Conservation (phyloP, 2,888 invertebrate species). For the Stenotaenia linearis region DNA sequence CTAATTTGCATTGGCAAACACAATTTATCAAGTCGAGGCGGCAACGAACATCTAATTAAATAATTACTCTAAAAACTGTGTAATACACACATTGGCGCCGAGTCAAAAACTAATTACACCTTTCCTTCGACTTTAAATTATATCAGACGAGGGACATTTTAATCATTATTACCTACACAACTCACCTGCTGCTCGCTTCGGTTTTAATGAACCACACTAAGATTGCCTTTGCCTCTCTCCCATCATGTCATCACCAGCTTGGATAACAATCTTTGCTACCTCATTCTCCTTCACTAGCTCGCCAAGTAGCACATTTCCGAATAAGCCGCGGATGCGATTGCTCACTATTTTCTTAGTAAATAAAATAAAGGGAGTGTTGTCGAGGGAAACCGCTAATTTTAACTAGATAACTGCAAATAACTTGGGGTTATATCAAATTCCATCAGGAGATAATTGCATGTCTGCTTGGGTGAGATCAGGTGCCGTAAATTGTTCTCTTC, state of each 20-base stretch:
- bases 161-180: conserved; percentile 26
- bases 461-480: background rate
- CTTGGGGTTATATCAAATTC: conserved; percentile 1
- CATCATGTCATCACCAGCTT: conserved; percentile 17
- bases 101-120: conserved; percentile 24
- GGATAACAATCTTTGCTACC: conserved; percentile 12
- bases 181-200: conserved; percentile 17
- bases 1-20: conserved; percentile 12
- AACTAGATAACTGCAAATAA: background rate
- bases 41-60: background rate
- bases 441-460: background rate
- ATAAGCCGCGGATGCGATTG: background rate
- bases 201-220: conserved; percentile 12
- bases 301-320: background rate
- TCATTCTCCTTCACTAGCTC: background rate
- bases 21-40: conserved; percentile 23
- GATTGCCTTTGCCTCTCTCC: conserved; percentile 5
- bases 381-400: background rate
- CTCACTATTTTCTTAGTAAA: background rate
- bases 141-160: conserved; percentile 17
- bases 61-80: conserved; percentile 19
- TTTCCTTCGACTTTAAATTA: conserved; percentile 20
- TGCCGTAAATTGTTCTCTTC: conserved; percentile 1
- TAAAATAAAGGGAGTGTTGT: background rate
- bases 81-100: conserved; percentile 22